Evolutionary conservation across 2,888 invertebrate genomes (phyloP).

Genomic region (Brachylomia viminalis): DNA sequence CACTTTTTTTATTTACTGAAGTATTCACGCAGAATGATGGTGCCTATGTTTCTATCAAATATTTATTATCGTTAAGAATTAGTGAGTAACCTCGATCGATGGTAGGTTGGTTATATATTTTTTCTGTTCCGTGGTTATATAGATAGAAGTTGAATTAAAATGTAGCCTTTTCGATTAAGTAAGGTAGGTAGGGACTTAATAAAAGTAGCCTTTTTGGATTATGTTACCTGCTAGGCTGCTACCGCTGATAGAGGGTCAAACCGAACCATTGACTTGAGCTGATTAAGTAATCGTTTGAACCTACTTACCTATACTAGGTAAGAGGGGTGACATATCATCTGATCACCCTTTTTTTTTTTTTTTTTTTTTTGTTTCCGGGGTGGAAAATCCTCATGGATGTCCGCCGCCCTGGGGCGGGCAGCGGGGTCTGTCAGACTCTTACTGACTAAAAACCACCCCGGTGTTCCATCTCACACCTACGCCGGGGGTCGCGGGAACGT

Average conservation of each 20-base stretch:
- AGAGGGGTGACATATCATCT: too few species aligned
- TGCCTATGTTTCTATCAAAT: not conserved
- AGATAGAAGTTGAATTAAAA: not conserved
- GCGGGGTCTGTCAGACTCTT: too few species aligned
- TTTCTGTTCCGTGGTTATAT: too few species aligned
- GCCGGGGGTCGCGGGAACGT: too few species aligned
- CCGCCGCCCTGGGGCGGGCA: too few species aligned
- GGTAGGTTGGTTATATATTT: not conserved
- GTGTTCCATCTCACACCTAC: too few species aligned
- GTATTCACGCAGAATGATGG: not conserved
- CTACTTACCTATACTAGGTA: too few species aligned
- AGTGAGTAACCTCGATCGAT: slow-evolving; percentile 4
- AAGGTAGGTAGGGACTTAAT: too few species aligned
- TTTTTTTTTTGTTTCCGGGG: too few species aligned
- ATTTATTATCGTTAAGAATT: not conserved
- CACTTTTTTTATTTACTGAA: not conserved
- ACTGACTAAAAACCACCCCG: too few species aligned
- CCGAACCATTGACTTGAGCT: slow-evolving; percentile 3
- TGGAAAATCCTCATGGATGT: too few species aligned
- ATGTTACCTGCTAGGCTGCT: not conserved
- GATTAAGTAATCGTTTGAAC: slow-evolving; percentile 8
- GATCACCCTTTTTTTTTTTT: too few species aligned
- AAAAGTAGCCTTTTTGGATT: slow-evolving; percentile 2
- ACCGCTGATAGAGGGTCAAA: slow-evolving; percentile 12
- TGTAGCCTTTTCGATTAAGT: slow-evolving; percentile 1